phyloP scores from a whole-genome alignment of 2,888 invertebrate species.

The Leptopilina drosophilae region DNA sequence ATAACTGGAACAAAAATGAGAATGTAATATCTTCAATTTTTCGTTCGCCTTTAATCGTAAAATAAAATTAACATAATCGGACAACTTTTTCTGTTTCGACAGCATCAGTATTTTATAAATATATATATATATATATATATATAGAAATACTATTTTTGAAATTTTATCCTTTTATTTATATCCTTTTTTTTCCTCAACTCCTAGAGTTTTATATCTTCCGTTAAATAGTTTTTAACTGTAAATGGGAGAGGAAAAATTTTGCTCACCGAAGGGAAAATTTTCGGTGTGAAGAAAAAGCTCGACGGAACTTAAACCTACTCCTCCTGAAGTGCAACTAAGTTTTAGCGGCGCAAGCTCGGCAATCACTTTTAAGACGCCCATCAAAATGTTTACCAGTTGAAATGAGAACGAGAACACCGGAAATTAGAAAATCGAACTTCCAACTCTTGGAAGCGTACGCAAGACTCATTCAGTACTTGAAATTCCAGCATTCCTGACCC shows the following conservation, averaged over 20 bases:
- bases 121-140: no score
- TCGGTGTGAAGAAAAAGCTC: not conserved
- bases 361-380: not conserved
- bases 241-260: no score
- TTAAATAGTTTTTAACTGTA: no score
- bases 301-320: not conserved
- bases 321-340: not conserved
- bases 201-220: no score
- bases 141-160: no score
- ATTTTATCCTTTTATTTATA: no score
- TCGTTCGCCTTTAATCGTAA: not conserved
- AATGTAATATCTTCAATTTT: not conserved
- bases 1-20: constrained; percentile 71
- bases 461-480: constrained; percentile 12
- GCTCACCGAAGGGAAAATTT: no score
- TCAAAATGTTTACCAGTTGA: constrained; percentile 1
- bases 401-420: constrained; percentile 48
- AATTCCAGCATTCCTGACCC: not conserved
- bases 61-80: no score
- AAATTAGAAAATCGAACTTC: constrained; percentile 61
- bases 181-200: no score
- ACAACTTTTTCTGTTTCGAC: no score
- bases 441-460: constrained; percentile 17
- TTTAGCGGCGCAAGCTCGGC: not conserved
- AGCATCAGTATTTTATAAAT: no score